phyloP scores from a whole-genome alignment of 2,797 vertebrate species.

The Enteromius unitaeniatus region DNA sequence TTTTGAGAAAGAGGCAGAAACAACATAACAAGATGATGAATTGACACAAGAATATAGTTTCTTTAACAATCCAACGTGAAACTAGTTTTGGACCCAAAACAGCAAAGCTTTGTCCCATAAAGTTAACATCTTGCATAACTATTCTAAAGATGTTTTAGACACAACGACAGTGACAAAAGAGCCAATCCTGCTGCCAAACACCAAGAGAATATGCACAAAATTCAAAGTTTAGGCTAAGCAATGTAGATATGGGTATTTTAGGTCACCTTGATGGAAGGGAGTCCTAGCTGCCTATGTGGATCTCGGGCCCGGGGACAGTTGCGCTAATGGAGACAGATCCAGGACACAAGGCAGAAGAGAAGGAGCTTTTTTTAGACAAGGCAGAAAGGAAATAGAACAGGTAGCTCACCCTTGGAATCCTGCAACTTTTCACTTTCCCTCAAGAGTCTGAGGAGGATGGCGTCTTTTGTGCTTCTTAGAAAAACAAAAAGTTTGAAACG shows the following conservation, averaged over 20 bases:
- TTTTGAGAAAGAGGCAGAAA: background rate
- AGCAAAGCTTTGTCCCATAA: background rate
- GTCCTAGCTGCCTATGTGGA: constrained; percentile 68
- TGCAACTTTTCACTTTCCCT: constrained; percentile 45
- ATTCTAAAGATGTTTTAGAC: constrained; percentile 11
- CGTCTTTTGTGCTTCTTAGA: background rate
- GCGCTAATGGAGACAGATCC: constrained; percentile 67
- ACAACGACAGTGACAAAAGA: constrained; percentile 38
- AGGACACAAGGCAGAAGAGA: constrained; percentile 62
- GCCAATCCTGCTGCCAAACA: constrained; percentile 12
- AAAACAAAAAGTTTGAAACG: background rate
- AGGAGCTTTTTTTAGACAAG: constrained; percentile 58
- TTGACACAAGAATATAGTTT: background rate
- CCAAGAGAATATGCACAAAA: constrained; percentile 34
- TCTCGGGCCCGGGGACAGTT: constrained; percentile 60
- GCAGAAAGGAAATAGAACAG: constrained; percentile 57
- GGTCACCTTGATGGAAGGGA: constrained; percentile 78
- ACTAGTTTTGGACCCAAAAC: constrained; percentile 8
- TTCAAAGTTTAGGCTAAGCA: constrained; percentile 45
- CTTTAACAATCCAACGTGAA: background rate
- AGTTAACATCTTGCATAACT: background rate
- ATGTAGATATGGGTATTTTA: constrained; percentile 58
- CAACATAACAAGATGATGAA: background rate
- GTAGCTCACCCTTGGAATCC: constrained; percentile 50
- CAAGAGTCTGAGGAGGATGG: background rate